Evolutionary conservation across 2,113 vertebrate genomes (phyloP), one percentile per base, ranked within the genome.

Genomic region (Podarcis muralis): DNA sequence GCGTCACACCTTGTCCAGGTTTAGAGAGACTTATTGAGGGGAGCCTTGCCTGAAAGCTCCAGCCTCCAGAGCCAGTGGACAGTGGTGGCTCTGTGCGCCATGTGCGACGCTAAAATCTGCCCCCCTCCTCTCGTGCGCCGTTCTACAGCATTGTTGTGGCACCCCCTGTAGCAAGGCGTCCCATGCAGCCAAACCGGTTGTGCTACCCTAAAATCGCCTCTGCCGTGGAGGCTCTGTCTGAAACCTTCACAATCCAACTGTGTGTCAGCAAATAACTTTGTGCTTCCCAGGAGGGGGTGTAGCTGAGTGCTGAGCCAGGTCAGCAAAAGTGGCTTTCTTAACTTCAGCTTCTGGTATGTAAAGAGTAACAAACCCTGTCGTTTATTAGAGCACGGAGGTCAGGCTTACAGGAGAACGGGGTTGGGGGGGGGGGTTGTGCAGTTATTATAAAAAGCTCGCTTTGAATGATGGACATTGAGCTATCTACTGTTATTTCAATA

Each of bases 181-280:
- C 48, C 48, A 53, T 53, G 48, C 48, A 53, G 48, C 48, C 48
- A 11, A 53, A 53, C 48, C 2, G 48, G 48, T 53, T 12, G 48
- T 53, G 48, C 48, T 53, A 53, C 48, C 48, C 48, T 53, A 12
- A 53, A 53, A 53, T 53, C 48, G 48, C 48, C 48, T 53, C 48
- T 53, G 48, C 48, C 9, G 27, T 12, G 71, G 11, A 32, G 71
- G 23, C 48, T 35, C 86, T 81, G 77, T 35, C 53, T 57, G 2
- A 87, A 87, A 84, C 75, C 76, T 87, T 92, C 87, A 23, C 83
- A 91, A 90, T 86, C 81, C 85, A 93, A 87, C 23, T 83, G 48
- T 76, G 87, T 93, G 90, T 89, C 90, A 93, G 87, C 87, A 95
- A 95, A 93, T 90, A 92, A 87, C 84, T 85, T 91, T 91, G 92